These are phyloP conservation scores for Mesoligia furuncula DNA, from an alignment of 2,888 invertebrate genomes.

Conservation along the genomic window DNA sequence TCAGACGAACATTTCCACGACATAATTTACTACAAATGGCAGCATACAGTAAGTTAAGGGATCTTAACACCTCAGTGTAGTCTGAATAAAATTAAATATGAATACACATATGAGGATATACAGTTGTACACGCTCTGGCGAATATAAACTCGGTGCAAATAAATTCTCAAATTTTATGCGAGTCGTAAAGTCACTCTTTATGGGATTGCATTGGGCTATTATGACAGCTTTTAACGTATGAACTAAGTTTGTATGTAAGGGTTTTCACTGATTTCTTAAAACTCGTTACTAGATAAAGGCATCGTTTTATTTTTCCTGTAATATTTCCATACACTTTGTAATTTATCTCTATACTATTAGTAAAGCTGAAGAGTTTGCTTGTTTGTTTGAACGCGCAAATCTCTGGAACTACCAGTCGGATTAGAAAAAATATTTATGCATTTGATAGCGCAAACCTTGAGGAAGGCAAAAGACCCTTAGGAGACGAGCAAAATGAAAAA, in stretches of 20 bases:
- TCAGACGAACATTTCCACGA: conserved; percentile 26
- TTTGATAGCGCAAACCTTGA: neutral
- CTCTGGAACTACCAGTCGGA: neutral
- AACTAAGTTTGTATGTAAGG: neutral
- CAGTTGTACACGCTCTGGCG: conserved; percentile 14
- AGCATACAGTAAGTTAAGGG: conserved; percentile 8
- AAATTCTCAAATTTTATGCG: conserved; percentile 45
- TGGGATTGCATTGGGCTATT: conserved; percentile 30
- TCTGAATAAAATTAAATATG: conserved; percentile 45
- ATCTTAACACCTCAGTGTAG: conserved; percentile 7
- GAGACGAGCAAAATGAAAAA: no score
- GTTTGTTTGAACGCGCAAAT: neutral
- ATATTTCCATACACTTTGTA: neutral
- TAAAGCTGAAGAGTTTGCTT: neutral
- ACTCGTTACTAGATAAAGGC: neutral
- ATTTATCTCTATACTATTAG: neutral
- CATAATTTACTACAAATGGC: conserved; percentile 16
- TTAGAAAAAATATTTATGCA: neutral
- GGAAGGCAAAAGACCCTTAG: no score
- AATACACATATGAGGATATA: conserved; percentile 30
- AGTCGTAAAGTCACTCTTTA: conserved; percentile 44
- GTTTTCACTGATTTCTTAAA: neutral
- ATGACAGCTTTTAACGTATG: conserved; percentile 13
- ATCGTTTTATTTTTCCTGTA: neutral
- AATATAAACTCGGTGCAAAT: conserved; percentile 39